Evolutionary conservation across 2,888 invertebrate species (phyloP), one percentile per base, ranked within the genome.

Genomic region (Entomobrya multifasciata): DNA sequence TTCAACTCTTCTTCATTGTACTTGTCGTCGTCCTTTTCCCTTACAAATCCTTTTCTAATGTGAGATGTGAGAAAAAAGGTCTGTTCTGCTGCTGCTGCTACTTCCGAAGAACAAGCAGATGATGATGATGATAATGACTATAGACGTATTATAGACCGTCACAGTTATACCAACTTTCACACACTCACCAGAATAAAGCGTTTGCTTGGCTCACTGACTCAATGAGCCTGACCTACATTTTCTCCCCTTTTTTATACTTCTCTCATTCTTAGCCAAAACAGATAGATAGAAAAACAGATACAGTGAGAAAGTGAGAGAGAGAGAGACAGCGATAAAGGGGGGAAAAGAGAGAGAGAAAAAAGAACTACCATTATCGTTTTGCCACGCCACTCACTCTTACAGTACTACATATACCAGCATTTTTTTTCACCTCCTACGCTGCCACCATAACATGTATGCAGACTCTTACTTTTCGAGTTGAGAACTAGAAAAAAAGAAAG

Each of bases 201-300:
- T 49, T 49, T 15, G 49, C 49, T n/a, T n/a, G n/a, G 49, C 49
- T 49, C 49, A 49, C n/a, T 52, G 27, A 44, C 72, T 76, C 55
- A 76, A 76, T 76, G 76, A 76, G 76, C 57, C 76, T 76, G 76
- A 76, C 76, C 76, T 76, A 76, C 76, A 76, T 76, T 57, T 57
- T 76, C 55, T 76, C 15, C 20, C 57, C 11, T 36, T 36, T 52
- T 74, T 3, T 17, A n/a, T n/a, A n/a, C n/a, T 22, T 70, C 49
- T 70, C 44, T 20, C 57, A 4, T 25, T 57, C 72, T 72, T 57
- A 22, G 57, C 57, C 49, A 49, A 15, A 36, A 52, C 25, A 67
- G 67, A 41, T 20, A 25, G 30, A 36, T 20, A 67, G 44, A 41
- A 3, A 67, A 49, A 49, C 15, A 49, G 49, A 49, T 15, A 49